Evolutionary conservation across 2,888 invertebrate genomes (phyloP), one percentile per base, ranked within the genome.

Genomic region (Calephelis perditalis): DNA sequence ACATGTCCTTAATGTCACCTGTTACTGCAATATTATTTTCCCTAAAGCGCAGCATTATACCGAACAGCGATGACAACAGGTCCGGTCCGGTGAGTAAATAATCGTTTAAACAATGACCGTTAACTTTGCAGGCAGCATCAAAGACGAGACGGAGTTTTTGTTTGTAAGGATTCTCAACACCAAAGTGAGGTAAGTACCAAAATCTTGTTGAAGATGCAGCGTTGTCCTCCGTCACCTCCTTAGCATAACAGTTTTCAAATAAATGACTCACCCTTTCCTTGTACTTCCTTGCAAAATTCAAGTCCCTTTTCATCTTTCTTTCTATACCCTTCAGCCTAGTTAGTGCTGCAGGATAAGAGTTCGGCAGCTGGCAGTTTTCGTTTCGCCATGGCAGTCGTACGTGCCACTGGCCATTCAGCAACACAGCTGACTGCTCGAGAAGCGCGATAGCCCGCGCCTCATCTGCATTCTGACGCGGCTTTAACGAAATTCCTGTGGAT

Each of bases 21-120:
- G 15, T 15, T 12, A 15, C 15, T 1, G 49, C 49, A 3, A 49
- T 49, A 5, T 60, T 66, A 12, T 72, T 65, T 65, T 75, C 71
- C 47, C 81, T 62, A 62, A 82, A 84, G 1, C 76, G 71, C 62
- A 81, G 10, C 49, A 49, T 49, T 5, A 49, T 73, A 5, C 76
- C 75, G 0, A 73, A 61, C 52, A 83, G 62, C 6, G 78, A 70
- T 7, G 9, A 36, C 5, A 71, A 59, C 12, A 71, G 52, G 47
- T 73, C 71, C 0, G 71, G 71, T 0, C 70, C 71, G 9, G 57
- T 64, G 0, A 71, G 59, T 35, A 71, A 59, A 45, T 65, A 68
- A 56, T 71, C 71, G 56, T 73, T 73, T 7, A 71, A 15, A 3
- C 56, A 67, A 11, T 57, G 35, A 7, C 66, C 66, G 5, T 63